These are phyloP conservation scores for Platypus cylindrus DNA, from an alignment of 2,888 invertebrate species.

Conservation along the genomic window DNA sequence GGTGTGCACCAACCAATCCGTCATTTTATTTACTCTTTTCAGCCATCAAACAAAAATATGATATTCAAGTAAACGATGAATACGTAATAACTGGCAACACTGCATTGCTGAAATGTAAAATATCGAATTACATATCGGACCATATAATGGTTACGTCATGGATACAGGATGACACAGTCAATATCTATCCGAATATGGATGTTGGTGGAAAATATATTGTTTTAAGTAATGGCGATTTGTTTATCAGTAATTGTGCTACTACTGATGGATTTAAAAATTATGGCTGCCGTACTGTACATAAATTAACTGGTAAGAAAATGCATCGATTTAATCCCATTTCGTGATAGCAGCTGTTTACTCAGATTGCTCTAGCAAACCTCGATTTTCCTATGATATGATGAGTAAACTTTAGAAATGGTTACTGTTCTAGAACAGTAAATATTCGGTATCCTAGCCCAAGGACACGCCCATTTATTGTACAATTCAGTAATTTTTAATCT, in stretches of 20 bases:
- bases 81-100: slow-evolving; percentile 86
- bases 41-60: slow-evolving; percentile 79
- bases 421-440: too few species aligned
- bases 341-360: too few species aligned
- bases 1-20: too few species aligned
- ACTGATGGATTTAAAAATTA: slow-evolving; percentile 69
- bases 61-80: slow-evolving; percentile 81
- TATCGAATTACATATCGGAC: slow-evolving; percentile 78
- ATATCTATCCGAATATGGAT: slow-evolving; percentile 64
- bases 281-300: slow-evolving; percentile 70
- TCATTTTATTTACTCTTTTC: slow-evolving; percentile 29
- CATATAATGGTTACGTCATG: slow-evolving; percentile 82
- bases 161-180: slow-evolving; percentile 63
- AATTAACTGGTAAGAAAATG: slow-evolving; percentile 58
- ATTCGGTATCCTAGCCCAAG: too few species aligned
- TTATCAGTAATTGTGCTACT: slow-evolving; percentile 66
- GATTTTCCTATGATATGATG: too few species aligned
- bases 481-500: too few species aligned
- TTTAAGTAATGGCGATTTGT: slow-evolving; percentile 69
- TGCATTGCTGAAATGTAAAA: slow-evolving; percentile 78
- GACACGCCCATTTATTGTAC: too few species aligned
- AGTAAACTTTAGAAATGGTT: too few species aligned
- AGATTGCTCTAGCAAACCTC: too few species aligned
- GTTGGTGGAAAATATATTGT: slow-evolving; percentile 65
- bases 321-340: too few species aligned